Conservation (phyloP, 2,113 vertebrate species). For the Amblyopsis rosae region DNA sequence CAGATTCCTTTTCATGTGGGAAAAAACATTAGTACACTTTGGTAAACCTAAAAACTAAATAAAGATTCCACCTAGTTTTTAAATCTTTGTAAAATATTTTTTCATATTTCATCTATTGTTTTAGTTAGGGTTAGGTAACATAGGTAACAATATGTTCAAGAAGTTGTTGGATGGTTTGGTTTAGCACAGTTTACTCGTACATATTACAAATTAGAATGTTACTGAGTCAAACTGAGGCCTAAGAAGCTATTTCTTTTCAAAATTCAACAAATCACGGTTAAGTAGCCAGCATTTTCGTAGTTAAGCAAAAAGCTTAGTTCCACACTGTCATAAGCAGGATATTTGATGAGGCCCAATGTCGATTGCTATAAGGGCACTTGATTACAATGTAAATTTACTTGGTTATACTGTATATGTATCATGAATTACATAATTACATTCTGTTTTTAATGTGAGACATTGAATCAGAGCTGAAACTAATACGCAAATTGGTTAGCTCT, state of each 20-base stretch:
- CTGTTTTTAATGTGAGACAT: constrained; percentile 34
- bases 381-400: constrained; percentile 33
- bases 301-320: constrained; percentile 24
- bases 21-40: too few relatives aligned
- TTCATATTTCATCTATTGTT: too few relatives aligned
- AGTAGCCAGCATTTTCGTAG: constrained; percentile 18
- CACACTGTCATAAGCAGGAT: constrained; percentile 33
- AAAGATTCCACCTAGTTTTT: too few relatives aligned
- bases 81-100: too few relatives aligned
- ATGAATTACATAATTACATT: constrained; percentile 7
- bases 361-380: constrained; percentile 23
- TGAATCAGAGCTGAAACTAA: constrained; percentile 14
- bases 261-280: constrained; percentile 29
- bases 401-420: constrained; percentile 29
- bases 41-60: too few relatives aligned
- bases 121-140: too few relatives aligned
- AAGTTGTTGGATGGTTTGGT: too few relatives aligned
- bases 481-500: not conserved
- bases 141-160: too few relatives aligned
- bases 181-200: too few relatives aligned
- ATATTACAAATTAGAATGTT: too few relatives aligned
- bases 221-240: too few relatives aligned
- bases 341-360: constrained; percentile 21
- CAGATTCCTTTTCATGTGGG: too few relatives aligned
- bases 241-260: constrained; percentile 5